Conservation (phyloP, 2,113 vertebrate genomes). For the Anthoscopus minutus region DNA sequence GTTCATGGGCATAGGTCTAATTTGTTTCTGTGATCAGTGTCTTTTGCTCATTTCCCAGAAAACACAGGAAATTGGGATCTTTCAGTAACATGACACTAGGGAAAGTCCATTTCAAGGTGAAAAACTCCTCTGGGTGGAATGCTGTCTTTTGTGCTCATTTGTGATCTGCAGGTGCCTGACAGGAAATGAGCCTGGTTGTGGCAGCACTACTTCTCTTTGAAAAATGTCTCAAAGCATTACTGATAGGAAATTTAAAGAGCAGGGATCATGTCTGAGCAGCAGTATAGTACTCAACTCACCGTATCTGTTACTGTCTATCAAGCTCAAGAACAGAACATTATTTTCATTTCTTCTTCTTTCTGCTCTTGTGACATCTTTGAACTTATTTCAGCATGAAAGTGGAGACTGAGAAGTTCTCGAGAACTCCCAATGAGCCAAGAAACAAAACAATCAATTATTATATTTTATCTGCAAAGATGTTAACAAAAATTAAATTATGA, state of each 20-base stretch:
- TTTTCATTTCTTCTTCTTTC: not conserved
- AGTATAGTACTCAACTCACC: not conserved
- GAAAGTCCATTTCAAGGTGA: slow-evolving; percentile 22
- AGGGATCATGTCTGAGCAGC: not conserved
- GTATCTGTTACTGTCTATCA: not conserved
- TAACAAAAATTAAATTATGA: not conserved
- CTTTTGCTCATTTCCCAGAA: not conserved
- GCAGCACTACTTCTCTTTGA: slow-evolving; percentile 10
- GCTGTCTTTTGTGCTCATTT: slow-evolving; percentile 2
- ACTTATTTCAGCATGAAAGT: not conserved
- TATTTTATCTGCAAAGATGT: not conserved
- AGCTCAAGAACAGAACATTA: not conserved
- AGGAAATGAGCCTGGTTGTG: slow-evolving; percentile 10
- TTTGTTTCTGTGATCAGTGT: not conserved
- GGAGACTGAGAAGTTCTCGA: not conserved
- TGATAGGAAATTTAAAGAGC: not conserved
- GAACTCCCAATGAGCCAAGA: not conserved
- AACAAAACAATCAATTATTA: not conserved
- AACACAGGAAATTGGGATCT: not conserved
- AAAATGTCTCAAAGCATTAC: slow-evolving; percentile 3
- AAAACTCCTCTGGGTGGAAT: not conserved
- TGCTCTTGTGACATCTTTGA: not conserved
- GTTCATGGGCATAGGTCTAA: not conserved
- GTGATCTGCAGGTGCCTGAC: slow-evolving; percentile 28
- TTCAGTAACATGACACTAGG: not conserved